Base-by-base conservation (phyloP, 23 tunicate genomes). In the Ascidia mentula region DNA sequence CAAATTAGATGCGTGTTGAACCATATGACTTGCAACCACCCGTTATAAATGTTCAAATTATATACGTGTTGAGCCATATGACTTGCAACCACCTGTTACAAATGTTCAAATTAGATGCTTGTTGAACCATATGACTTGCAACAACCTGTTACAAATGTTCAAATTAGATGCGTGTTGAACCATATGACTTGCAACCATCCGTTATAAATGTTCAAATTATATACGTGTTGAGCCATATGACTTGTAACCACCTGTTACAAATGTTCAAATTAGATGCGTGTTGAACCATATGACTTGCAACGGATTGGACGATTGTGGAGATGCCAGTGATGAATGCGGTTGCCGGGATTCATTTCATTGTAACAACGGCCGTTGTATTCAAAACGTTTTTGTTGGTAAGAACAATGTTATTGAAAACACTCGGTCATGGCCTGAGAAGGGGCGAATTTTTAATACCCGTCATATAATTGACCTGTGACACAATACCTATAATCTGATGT, bases 241-340 rank as follows among this genome's bases (percentile, higher is more conserved):
- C 26, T 30, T 81, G 85, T 40, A 69, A 81, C 77, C n/a, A n/a
- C n/a, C n/a, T n/a, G n/a, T n/a, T n/a, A n/a, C n/a, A n/a, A n/a
- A n/a, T n/a, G n/a, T n/a, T n/a, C n/a, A n/a, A 17, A 18, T 45
- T 69, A 79, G 83, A 60, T 81, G 85, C 36, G 39, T 69, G 22
- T 30, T 40, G 77, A 38, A 39, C 5, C 45, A 45, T 31, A 6
- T 34, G 1, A 72, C 26, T 30, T 81, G 85, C 46, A 69, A 81
- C 77, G 85, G 85, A 31, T 30, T 12, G 18, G 85, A 81, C 39
- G 77, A 81, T 36, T 81, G 85, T 72, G 65, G 69, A 1, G 85
- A 81, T 77, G 45, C 77, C 70, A 81, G 85, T 45, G 85, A 81
- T 69, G 85, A 81, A 72, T 81, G 85, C 59, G 37, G 18, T 31